These are phyloP conservation scores for Drosophila conformis DNA, from an alignment of 2,888 invertebrate genomes.

Conservation along the genomic window DNA sequence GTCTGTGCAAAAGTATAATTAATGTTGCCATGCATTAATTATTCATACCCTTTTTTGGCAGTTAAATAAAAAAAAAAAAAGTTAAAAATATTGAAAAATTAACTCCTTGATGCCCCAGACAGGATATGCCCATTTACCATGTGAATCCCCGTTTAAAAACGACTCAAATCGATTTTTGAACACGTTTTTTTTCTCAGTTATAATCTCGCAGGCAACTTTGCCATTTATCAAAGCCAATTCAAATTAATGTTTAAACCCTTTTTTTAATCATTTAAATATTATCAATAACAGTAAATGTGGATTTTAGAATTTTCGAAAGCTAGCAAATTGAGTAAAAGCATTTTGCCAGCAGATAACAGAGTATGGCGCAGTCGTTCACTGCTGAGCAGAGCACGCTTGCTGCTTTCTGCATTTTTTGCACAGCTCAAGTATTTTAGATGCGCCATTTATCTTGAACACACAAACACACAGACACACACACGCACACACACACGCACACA, in stretches of 20 bases:
- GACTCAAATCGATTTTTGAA: neutral
- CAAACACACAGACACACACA: neutral
- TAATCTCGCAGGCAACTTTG: too few species aligned
- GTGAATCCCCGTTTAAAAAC: neutral
- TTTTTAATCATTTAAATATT: too few species aligned
- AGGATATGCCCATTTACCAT: fast-evolving
- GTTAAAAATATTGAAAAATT: neutral
- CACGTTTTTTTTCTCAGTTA: neutral
- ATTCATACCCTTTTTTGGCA: neutral
- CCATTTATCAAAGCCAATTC: too few species aligned
- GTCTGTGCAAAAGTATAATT: neutral
- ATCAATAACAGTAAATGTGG: too few species aligned
- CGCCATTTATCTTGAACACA: conserved; percentile 72
- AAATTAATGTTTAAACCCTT: too few species aligned
- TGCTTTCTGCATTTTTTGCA: neutral
- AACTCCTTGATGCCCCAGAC: neutral
- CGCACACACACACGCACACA: conserved; percentile 22
- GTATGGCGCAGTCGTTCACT: neutral
- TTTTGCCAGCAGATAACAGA: neutral
- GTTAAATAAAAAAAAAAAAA: too few species aligned
- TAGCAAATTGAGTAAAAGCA: neutral
- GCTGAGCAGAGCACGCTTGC: conserved; percentile 29
- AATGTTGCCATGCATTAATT: neutral
- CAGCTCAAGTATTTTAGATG: conserved; percentile 61
- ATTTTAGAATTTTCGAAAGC: neutral